Conservation (phyloP, 2,888 invertebrate genomes). For the Eucera pruinosa region DNA sequence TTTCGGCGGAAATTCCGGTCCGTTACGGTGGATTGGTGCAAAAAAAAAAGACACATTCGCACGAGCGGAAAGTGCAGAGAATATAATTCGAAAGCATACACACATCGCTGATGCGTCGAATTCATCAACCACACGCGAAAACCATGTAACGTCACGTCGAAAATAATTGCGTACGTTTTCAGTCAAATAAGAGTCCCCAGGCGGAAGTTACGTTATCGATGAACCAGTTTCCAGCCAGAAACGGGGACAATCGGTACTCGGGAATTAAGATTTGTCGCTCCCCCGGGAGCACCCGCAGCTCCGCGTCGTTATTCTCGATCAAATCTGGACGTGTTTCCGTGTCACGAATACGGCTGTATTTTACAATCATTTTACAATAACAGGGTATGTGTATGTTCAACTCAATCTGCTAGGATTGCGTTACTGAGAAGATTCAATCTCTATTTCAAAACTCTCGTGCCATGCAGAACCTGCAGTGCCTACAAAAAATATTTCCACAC, state of each 20-base stretch:
- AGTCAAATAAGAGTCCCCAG: constrained; percentile 31
- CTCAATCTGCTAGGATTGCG: background rate
- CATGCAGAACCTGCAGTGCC: too few species aligned
- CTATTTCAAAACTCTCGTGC: too few species aligned
- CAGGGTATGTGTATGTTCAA: background rate
- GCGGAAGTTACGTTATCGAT: constrained; percentile 49
- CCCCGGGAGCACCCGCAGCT: constrained; percentile 14
- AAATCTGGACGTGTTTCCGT: constrained; percentile 22
- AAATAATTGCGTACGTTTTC: constrained; percentile 22
- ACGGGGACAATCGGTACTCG: constrained; percentile 40
- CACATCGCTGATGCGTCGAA: background rate
- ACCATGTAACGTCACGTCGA: background rate
- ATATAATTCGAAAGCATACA: background rate
- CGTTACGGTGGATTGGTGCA: background rate
- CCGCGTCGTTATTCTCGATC: constrained; percentile 27
- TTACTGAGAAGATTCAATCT: background rate
- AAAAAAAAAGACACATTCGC: background rate
- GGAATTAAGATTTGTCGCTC: constrained; percentile 55
- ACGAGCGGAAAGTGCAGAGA: background rate
- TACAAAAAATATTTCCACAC: too few species aligned
- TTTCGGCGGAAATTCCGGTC: constrained; percentile 20
- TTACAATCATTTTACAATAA: constrained; percentile 9
- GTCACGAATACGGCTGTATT: constrained; percentile 13
- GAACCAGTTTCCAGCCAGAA: constrained; percentile 52
- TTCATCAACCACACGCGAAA: constrained; percentile 12